Base-by-base conservation (phyloP, 1,140 invertebrate species). In the Halesus radiatus region DNA sequence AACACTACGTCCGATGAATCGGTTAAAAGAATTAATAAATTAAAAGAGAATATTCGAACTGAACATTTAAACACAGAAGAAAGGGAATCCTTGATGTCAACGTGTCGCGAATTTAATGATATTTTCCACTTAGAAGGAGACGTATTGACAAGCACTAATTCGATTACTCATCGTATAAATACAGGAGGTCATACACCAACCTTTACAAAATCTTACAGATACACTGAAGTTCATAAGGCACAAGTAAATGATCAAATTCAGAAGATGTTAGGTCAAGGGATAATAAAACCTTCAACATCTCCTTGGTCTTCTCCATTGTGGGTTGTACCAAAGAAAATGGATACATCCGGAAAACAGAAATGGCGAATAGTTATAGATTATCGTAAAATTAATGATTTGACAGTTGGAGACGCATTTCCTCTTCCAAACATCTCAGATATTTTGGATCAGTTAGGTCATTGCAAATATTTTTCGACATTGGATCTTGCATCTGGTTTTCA, bases 351-450 rank as follows among this genome's bases (percentile, higher is more conserved):
- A 8, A 84, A 86, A 80, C 79, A 84, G 73, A 88, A 88, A 84
- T 88, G 84, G 85, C 68, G 88, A 50, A 60, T 88, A 6, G 86
- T 88, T 1, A 85, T 88, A 23, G 87, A 88, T 76, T 89, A 86
- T 80, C 77, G 88, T 6, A 85, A 85, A 83, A 73, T 87, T 32
- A 88, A 88, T 79, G 83, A 87, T 5, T 76, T 87, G 3, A 87
- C 87, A 13, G 60, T 85, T 37, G 81, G 81, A 8, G 90, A 92
- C 77, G 82, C 82, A n/a, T 92, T 87, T 83, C 91, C 90, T 4
- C 79, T 92, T 18, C 91, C 91, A 5, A 85, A 88, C n/a, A 90
- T 91, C 5, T 87, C 87, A 0, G 83, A 84, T 58, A 85, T 86
- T 18, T 64, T 87, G 26, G 85, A 86, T 29, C 83, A 85, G 79